phyloP scores from a whole-genome alignment of 2,888 invertebrate genomes.

The Priocnemis perturbator region DNA sequence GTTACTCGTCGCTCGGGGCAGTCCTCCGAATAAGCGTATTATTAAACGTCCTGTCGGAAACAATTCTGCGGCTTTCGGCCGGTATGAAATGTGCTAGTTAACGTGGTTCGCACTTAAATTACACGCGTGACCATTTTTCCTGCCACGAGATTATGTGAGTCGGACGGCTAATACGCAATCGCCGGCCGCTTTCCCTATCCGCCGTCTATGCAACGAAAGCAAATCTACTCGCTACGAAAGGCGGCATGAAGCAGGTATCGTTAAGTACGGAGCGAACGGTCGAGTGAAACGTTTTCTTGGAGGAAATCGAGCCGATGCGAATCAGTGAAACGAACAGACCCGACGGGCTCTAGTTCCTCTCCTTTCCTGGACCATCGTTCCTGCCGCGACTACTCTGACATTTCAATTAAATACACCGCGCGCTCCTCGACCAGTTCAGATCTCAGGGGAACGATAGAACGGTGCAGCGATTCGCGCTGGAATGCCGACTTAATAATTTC shows the following conservation, averaged over 20 bases:
- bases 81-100: too few species aligned
- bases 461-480: background rate
- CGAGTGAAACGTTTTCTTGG: conserved; percentile 32
- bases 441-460: conserved; percentile 34
- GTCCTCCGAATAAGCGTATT: conserved; percentile 56
- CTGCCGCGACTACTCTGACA: conserved; percentile 39
- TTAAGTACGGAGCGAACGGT: too few species aligned
- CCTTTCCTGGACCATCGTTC: conserved; percentile 30
- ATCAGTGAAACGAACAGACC: conserved; percentile 36
- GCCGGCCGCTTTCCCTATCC: too few species aligned
- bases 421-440: conserved; percentile 32
- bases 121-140: too few species aligned
- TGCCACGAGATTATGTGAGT: too few species aligned
- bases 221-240: too few species aligned
- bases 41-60: conserved; percentile 39
- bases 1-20: conserved; percentile 25
- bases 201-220: too few species aligned
- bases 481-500: conserved; percentile 2
- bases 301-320: conserved; percentile 33
- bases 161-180: too few species aligned
- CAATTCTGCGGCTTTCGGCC: too few species aligned
- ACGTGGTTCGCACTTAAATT: too few species aligned
- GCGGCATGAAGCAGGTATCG: too few species aligned
- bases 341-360: conserved; percentile 37
- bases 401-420: conserved; percentile 48